Percentiles rank a stretch among this genome's conserved stretches.
Evolutionary conservation across 2,113 vertebrate genomes (phyloP).

Genomic region (Sinocyclocheilus rhinocerous): DNA sequence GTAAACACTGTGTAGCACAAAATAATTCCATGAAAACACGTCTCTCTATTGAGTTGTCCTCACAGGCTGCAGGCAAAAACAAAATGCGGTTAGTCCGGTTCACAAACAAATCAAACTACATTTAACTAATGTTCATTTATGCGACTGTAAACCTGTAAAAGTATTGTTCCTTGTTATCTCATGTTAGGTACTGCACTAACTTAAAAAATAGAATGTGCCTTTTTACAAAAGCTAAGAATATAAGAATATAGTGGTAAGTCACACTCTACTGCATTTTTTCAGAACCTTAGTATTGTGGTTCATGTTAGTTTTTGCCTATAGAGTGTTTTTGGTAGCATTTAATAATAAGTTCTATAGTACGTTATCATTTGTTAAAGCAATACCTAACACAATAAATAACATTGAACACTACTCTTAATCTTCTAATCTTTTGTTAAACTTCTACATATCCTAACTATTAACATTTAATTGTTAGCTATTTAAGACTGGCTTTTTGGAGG

Average conservation of each 20-base stretch:
- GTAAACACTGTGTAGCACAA: no score
- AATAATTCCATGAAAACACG: no score
- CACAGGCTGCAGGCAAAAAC: no score
- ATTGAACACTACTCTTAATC: background rate
- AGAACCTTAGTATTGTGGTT: background rate
- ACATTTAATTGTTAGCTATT: background rate
- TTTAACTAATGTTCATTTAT: background rate
- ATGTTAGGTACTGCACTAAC: background rate
- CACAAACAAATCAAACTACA: background rate
- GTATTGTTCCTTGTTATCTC: background rate
- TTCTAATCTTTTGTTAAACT: background rate
- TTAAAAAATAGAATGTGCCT: background rate
- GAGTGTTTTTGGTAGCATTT: no score
- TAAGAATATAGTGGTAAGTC: background rate
- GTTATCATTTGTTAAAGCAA: no score
- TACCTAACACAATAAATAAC: no score
- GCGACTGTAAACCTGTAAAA: background rate
- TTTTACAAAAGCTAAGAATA: no score
- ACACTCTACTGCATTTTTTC: background rate
- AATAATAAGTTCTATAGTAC: no score
- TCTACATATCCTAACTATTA: background rate
- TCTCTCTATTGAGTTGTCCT: no score
- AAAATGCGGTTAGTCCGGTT: background rate
- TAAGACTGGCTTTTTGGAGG: conserved; percentile 33
- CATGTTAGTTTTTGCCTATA: background rate